A percentile compares a stretch with the other conserved stretches of the same genome.
Evolutionary conservation across 2,888 invertebrate species (phyloP).

Genomic region (Megalurothrips usitatus): DNA sequence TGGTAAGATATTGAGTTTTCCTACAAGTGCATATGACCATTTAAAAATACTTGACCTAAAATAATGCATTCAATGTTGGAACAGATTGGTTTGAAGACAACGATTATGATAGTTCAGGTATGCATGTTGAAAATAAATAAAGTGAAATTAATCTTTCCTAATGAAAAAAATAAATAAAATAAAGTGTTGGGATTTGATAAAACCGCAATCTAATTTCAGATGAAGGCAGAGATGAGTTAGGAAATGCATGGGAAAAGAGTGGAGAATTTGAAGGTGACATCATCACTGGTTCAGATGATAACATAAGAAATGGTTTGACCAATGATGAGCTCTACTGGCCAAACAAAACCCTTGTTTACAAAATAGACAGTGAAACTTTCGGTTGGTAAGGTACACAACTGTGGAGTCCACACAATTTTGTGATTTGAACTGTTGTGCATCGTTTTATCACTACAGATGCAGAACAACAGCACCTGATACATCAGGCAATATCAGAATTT

Average conservation of each 20-base stretch:
- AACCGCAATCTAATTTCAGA: not conserved
- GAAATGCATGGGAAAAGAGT: slow-evolving; percentile 51
- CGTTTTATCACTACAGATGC: slow-evolving; percentile 45
- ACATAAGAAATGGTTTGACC: slow-evolving; percentile 48
- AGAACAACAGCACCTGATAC: slow-evolving; percentile 47
- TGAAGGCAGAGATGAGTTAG: not conserved
- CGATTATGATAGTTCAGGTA: not conserved
- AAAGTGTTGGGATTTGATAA: not conserved
- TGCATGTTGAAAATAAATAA: not conserved
- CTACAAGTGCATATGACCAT: not conserved
- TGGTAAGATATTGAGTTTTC: not conserved
- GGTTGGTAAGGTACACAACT: slow-evolving; percentile 44
- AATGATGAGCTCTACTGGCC: slow-evolving; percentile 51
- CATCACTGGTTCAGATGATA: slow-evolving; percentile 42
- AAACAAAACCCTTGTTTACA: slow-evolving; percentile 48
- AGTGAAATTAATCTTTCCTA: not conserved
- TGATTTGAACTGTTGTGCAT: not conserved
- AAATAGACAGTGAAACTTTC: slow-evolving; percentile 49
- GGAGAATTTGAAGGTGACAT: slow-evolving; percentile 53
- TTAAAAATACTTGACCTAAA: not conserved
- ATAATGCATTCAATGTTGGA: not conserved
- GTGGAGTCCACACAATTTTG: not conserved
- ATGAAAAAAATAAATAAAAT: not conserved
- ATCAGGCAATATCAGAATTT: slow-evolving; percentile 49
- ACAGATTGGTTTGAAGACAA: slow-evolving; percentile 1